Base-by-base conservation (phyloP, 1,140 invertebrate genomes). In the Trichoplusia ni region DNA sequence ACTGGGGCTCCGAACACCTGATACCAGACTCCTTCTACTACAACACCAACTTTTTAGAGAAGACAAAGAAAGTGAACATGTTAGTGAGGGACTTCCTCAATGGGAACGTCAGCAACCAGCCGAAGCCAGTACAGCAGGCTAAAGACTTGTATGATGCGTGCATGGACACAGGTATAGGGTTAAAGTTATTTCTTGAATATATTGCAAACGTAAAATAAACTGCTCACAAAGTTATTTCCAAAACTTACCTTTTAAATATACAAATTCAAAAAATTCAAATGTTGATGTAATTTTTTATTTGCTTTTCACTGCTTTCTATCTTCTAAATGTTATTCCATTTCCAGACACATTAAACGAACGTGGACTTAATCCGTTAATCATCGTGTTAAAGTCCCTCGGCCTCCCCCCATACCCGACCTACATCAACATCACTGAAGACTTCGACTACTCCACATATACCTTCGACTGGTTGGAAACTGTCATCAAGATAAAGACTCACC, bases 31-130 rank as follows among this genome's bases (percentile, higher is more conserved):
- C 88, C 0, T 91, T 90, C 14, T 73, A 85, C 5, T 92, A 92
- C 2, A 93, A 95, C 77, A 93, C 94, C 40, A 95, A 95, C 95
- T 96, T 95, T 75, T 90, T 91, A 0, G 93, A 94, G 60, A 93
- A 92, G 27, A 87, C 92, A 75, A 84, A 85, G 38, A 92, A 91
- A 73, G 84, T 93, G 21, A 87, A 90, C 75, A 83, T 91, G 29
- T 66, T 81, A 29, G 81, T 94, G 31, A 84, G 93, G 14, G 89
- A 94, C 53, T 92, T 95, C 46, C 78, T 95, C 0, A 74, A 77
- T 13, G 90, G 80, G 31, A 93, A 94, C 68, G 75, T 78, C 0
- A 91, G 81, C 0, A 71, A 77, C 1, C 65, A 72, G 0, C 94
- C 94, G 0, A 82, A 83, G 46, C 92, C 94, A 0, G 92, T 95